A percentile compares a stretch with the other conserved stretches of the same genome.
These are phyloP conservation scores for Myiopsitta monachus DNA, from an alignment of 2,113 vertebrate genomes.

Conservation along the genomic window DNA sequence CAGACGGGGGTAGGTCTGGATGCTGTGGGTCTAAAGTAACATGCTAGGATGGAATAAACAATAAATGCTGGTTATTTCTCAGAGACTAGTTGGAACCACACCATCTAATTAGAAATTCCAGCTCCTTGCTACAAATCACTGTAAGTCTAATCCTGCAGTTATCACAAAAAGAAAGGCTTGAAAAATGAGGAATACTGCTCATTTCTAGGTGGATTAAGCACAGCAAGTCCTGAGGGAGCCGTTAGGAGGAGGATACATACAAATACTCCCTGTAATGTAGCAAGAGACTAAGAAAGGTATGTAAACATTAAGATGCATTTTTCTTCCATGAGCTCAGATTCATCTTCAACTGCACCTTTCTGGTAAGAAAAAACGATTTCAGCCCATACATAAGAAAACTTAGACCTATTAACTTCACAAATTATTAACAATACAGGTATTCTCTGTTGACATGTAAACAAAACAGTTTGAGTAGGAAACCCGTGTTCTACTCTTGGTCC, in stretches of 20 bases:
- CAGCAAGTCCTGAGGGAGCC: neutral
- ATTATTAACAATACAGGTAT: fast-evolving
- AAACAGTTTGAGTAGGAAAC: neutral
- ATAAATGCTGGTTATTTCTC: neutral
- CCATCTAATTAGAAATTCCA: constrained; percentile 30
- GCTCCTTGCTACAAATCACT: constrained; percentile 37
- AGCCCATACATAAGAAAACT: neutral
- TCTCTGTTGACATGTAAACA: neutral
- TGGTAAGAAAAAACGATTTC: neutral
- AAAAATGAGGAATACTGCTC: neutral
- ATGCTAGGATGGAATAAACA: neutral
- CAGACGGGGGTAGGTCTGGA: neutral
- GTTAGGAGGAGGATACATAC: neutral
- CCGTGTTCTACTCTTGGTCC: neutral
- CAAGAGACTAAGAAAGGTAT: neutral
- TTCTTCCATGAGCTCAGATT: neutral
- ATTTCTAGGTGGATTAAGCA: neutral
- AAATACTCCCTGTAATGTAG: neutral
- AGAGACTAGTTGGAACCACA: constrained; percentile 34
- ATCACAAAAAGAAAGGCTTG: constrained; percentile 23
- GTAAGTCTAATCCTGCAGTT: neutral
- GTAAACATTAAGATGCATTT: neutral
- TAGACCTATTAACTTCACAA: neutral
- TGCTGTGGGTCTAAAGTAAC: neutral
- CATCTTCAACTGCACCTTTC: neutral